Evolutionary conservation across 2,797 vertebrate genomes (phyloP).

Genomic region (Leuciscus waleckii): DNA sequence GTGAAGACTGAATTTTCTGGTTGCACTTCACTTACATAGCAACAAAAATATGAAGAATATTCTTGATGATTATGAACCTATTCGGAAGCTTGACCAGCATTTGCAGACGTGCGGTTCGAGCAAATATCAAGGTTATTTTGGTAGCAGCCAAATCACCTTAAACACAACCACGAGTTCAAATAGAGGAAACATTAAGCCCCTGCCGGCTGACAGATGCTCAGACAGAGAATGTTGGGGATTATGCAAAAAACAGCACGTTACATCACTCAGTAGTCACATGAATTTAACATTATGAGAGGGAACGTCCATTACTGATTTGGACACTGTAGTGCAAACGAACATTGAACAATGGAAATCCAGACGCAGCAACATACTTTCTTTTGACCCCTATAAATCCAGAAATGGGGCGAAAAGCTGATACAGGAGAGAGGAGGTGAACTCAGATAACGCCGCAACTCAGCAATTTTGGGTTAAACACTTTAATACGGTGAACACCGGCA

Average conservation of each 20-base stretch:
- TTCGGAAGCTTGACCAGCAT: too few species aligned
- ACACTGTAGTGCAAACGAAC: not conserved
- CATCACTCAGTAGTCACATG: constrained; percentile 53
- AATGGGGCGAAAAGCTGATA: not conserved
- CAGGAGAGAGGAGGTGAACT: not conserved
- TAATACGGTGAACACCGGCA: not conserved
- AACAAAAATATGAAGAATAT: not conserved
- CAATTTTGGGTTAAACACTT: not conserved
- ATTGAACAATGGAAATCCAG: not conserved
- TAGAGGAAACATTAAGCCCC: constrained; percentile 32
- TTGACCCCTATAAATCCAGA: not conserved
- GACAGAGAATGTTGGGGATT: constrained; percentile 52
- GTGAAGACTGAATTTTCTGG: not conserved
- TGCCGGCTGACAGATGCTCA: constrained; percentile 55
- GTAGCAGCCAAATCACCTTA: constrained; percentile 14
- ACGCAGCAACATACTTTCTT: not conserved
- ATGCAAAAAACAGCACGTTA: constrained; percentile 46
- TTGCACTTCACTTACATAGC: not conserved
- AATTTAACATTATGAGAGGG: constrained; percentile 34
- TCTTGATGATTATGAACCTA: not conserved
- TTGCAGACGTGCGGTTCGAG: not conserved
- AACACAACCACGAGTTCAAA: not conserved
- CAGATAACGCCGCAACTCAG: not conserved
- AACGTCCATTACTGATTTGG: not conserved
- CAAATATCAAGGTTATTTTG: constrained; percentile 37